Evolutionary conservation across 2,113 vertebrate species (phyloP).

Genomic region (human (Homo sapiens)): GRCh38 chr1:218110501-218111000

Average conservation of each 20-base stretch:
- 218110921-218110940: not conserved
- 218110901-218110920: not conserved
- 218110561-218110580: not conserved
- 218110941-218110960: not conserved
- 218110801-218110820: constrained; percentile 76
- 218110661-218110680: constrained; percentile 37
- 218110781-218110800: constrained; percentile 65
- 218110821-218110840: constrained; percentile 67
- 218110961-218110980: not conserved
- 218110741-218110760: constrained; percentile 38
- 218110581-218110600: constrained; percentile 12
- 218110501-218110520: not conserved
- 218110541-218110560: constrained; percentile 10
- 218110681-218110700: constrained; percentile 40
- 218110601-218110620: constrained; percentile 29
- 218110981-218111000: not conserved
- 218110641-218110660: constrained; percentile 47
- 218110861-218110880: not conserved
- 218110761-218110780: constrained; percentile 76
- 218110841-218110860: not conserved
- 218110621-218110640: constrained; percentile 51
- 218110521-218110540: not conserved
- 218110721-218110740: constrained; percentile 48
- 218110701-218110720: constrained; percentile 59
- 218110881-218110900: constrained; percentile 66